Percentiles rank a stretch among this genome's conserved stretches.
These are phyloP conservation scores for Scophthalmus maximus DNA, from an alignment of 2,113 vertebrate species.

Conservation along the genomic window DNA sequence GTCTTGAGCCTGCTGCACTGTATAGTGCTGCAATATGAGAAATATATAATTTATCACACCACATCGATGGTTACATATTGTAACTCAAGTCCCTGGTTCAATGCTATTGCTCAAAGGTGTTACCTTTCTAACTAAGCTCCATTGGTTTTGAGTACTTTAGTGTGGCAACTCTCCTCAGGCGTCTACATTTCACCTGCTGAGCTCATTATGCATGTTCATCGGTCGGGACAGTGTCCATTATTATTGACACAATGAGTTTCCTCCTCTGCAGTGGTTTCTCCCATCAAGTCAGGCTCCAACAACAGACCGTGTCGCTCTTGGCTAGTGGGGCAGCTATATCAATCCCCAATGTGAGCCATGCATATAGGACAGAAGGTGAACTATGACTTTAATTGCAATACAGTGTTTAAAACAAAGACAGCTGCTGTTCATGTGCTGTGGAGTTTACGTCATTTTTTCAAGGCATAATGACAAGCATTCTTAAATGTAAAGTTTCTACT, in stretches of 20 bases:
- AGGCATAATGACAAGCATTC: too few relatives aligned
- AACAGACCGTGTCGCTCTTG: not conserved
- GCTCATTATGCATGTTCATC: slow-evolving; percentile 12
- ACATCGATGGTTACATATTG: slow-evolving; percentile 7
- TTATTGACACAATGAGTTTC: slow-evolving; percentile 1
- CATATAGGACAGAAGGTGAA: slow-evolving; percentile 1
- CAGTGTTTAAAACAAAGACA: not conserved
- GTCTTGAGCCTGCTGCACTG: not conserved
- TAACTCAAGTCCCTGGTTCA: not conserved
- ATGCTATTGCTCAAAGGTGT: slow-evolving; percentile 7
- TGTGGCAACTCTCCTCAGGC: slow-evolving; percentile 25
- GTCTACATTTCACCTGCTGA: not conserved
- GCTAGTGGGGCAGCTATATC: not conserved
- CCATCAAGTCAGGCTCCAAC: not conserved
- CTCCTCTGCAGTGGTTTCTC: not conserved
- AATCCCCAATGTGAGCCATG: not conserved
- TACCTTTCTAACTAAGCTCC: not conserved
- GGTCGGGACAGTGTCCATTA: not conserved
- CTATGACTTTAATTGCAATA: not conserved
- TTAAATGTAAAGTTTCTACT: not conserved
- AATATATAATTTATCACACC: slow-evolving; percentile 24
- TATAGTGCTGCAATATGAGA: not conserved
- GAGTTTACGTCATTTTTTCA: not conserved
- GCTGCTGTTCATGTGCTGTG: too few relatives aligned
- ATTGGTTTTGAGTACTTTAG: slow-evolving; percentile 27